A percentile compares a stretch with the other conserved stretches of the same genome.
phyloP scores from a whole-genome alignment of 2,797 vertebrate genomes.

The Astyanax mexicanus region DNA sequence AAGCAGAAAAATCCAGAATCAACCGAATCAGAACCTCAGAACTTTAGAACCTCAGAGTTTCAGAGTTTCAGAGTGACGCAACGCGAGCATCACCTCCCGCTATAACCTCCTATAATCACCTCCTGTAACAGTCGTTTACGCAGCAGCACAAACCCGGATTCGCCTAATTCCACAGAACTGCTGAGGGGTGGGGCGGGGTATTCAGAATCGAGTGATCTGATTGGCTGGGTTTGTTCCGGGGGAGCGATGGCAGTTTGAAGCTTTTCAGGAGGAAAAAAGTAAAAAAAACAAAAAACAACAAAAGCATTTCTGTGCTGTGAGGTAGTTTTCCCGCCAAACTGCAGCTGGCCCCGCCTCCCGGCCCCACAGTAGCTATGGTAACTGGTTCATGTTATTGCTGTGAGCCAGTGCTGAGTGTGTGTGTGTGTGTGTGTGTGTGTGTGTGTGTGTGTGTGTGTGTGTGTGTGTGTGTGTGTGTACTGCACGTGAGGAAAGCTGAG shows the following conservation, averaged over 20 bases:
- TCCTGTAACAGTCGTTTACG: not conserved
- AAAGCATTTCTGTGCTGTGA: conserved; percentile 35
- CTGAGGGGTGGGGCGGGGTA: no score
- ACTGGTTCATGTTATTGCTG: conserved; percentile 28
- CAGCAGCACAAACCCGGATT: not conserved
- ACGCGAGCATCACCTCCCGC: conserved; percentile 12
- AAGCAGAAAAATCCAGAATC: not conserved
- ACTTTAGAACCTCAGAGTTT: no score
- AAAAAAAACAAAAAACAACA: conserved; percentile 33
- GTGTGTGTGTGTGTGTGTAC: conserved; percentile 12
- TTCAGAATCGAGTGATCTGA: not conserved
- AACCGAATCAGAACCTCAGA: no score
- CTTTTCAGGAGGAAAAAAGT: conserved; percentile 30
- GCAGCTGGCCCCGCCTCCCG: conserved; percentile 44
- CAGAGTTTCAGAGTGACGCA: conserved; percentile 1
- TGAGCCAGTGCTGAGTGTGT: conserved; percentile 14
- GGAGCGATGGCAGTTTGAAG: conserved; percentile 11
- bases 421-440: conserved; percentile 1
- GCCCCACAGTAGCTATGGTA: conserved; percentile 26
- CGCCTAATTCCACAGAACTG: not conserved
- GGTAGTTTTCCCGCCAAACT: conserved; percentile 51
- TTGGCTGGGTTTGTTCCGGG: not conserved
- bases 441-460: conserved; percentile 3
- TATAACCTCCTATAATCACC: no score
- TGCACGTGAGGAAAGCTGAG: no score